These are phyloP conservation scores for Nothoprocta perdicaria DNA, from an alignment of 2,113 vertebrate genomes.

Conservation along the genomic window DNA sequence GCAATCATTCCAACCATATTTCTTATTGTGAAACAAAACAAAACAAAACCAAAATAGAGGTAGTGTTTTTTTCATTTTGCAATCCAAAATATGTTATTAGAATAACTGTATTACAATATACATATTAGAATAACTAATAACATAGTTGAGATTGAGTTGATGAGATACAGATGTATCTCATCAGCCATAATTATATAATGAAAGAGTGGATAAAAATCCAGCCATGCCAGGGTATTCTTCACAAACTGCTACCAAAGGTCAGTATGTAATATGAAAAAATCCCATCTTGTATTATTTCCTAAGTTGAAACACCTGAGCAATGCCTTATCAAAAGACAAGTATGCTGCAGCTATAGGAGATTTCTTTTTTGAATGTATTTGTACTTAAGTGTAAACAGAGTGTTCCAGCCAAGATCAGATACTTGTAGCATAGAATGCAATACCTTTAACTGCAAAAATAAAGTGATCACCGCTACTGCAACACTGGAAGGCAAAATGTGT, in stretches of 20 bases:
- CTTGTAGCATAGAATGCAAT: neutral
- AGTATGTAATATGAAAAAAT: neutral
- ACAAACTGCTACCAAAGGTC: neutral
- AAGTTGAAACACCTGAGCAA: neutral
- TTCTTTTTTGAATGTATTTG: neutral
- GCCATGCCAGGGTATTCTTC: neutral
- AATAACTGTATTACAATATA: neutral
- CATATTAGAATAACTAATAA: neutral
- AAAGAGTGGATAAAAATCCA: neutral
- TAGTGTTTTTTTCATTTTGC: neutral
- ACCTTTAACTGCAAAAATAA: neutral
- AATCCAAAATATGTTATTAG: neutral
- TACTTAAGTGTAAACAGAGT: neutral
- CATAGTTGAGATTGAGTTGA: no score
- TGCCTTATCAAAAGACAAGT: neutral
- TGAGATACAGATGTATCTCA: neutral
- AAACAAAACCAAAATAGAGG: neutral
- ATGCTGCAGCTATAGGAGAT: neutral
- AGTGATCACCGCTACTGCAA: neutral
- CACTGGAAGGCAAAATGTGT: neutral
- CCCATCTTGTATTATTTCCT: neutral
- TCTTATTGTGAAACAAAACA: neutral
- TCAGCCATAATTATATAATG: neutral
- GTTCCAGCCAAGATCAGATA: neutral
- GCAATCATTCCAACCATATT: neutral